Conservation (phyloP, 2,113 vertebrate species). For the Eonycteris spelaea region DNA sequence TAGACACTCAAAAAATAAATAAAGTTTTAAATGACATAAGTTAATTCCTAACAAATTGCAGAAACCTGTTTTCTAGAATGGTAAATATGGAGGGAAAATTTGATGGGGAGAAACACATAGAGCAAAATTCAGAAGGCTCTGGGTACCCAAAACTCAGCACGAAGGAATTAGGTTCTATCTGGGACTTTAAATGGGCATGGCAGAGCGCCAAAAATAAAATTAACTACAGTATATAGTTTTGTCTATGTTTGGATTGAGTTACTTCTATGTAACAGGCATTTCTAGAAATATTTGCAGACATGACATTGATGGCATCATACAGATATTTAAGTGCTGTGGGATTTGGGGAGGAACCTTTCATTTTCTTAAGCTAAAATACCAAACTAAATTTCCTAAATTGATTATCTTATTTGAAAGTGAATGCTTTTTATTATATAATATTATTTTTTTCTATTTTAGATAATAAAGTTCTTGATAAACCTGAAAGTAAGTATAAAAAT, state of each 20-base stretch:
- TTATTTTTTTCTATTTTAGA: slow-evolving; percentile 62
- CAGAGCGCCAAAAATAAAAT: neutral
- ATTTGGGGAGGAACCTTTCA: neutral
- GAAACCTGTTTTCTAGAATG: neutral
- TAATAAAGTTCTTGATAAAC: slow-evolving; percentile 57
- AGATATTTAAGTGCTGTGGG: neutral
- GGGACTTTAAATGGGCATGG: neutral
- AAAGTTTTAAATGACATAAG: neutral
- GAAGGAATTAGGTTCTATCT: neutral
- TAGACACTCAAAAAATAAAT: neutral
- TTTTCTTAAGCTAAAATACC: neutral
- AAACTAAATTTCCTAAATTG: slow-evolving; percentile 2
- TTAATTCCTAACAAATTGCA: neutral
- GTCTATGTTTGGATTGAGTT: neutral
- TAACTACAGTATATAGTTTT: neutral
- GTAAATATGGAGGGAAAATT: neutral
- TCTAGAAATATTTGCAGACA: neutral
- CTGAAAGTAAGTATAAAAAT: slow-evolving; percentile 74
- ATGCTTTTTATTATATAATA: neutral
- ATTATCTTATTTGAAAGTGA: neutral
- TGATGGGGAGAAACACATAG: neutral
- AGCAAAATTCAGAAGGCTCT: neutral
- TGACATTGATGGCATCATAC: neutral
- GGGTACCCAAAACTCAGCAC: neutral
- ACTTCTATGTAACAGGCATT: neutral